These are phyloP conservation scores for Clivina fossor DNA, from an alignment of 2,888 invertebrate species.

Conservation along the genomic window DNA sequence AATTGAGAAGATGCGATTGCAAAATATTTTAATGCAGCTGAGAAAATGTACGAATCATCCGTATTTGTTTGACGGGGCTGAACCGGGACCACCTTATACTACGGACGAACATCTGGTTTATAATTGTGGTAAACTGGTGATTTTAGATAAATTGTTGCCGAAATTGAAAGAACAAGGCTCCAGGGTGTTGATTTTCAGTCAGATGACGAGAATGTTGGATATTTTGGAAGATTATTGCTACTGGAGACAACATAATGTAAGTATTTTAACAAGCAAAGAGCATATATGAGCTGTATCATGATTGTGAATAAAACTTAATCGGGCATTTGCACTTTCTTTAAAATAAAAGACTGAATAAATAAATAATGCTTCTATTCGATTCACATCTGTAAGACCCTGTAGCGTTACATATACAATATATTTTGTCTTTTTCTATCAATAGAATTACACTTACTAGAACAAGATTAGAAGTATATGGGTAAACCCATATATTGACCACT, in stretches of 20 bases:
- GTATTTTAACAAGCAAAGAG: too few relatives aligned
- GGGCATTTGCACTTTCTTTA: too few relatives aligned
- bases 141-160: slow-evolving; percentile 92
- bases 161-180: slow-evolving; percentile 89
- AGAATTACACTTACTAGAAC: too few relatives aligned
- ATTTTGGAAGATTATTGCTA: slow-evolving; percentile 95
- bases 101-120: slow-evolving; percentile 93
- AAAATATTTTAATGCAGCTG: slow-evolving; percentile 99
- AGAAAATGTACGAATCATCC: slow-evolving; percentile 99
- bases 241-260: slow-evolving; percentile 75
- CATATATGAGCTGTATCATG: too few relatives aligned
- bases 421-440: too few relatives aligned
- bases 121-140: slow-evolving; percentile 95
- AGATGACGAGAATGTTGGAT: slow-evolving; percentile 96
- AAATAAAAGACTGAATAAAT: too few relatives aligned
- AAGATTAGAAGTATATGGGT: too few relatives aligned
- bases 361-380: too few relatives aligned
- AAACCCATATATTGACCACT: too few relatives aligned
- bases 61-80: slow-evolving; percentile 98
- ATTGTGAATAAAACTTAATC: too few relatives aligned
- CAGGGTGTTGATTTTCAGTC: slow-evolving; percentile 91
- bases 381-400: too few relatives aligned
- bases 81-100: slow-evolving; percentile 97
- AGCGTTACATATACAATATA: too few relatives aligned
- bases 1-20: slow-evolving; percentile 94